phyloP scores from a whole-genome alignment of 2,888 invertebrate species.

The Tethea ocularis region DNA sequence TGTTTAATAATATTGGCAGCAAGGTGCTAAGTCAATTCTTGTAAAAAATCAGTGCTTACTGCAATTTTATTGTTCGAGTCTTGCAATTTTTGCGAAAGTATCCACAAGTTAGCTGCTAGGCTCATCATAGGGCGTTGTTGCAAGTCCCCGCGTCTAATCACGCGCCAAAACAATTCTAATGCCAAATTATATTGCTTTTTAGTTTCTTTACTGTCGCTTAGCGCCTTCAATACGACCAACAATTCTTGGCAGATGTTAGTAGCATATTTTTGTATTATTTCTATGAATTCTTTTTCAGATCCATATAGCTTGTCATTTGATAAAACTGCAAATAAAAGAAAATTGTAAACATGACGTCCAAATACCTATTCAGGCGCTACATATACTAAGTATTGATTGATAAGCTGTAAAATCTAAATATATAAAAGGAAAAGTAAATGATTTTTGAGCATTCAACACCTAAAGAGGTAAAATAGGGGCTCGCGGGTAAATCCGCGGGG shows the following conservation, averaged over 20 bases:
- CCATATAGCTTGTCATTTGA: constrained; percentile 97
- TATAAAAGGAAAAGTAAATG: too few relatives aligned
- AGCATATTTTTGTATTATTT: constrained; percentile 90
- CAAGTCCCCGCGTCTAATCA: constrained; percentile 87
- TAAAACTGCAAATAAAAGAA: constrained; percentile 84
- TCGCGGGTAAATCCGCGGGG: too few relatives aligned
- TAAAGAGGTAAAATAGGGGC: too few relatives aligned
- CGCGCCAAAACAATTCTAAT: constrained; percentile 88
- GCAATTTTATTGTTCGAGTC: constrained; percentile 62
- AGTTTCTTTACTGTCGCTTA: constrained; percentile 86
- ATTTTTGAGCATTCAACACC: too few relatives aligned
- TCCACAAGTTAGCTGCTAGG: constrained; percentile 92
- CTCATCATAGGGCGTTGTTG: constrained; percentile 84
- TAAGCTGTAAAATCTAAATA: too few relatives aligned
- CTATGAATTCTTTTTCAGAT: constrained; percentile 92
- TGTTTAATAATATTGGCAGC: not conserved
- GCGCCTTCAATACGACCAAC: constrained; percentile 86
- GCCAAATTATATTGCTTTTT: constrained; percentile 89
- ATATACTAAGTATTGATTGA: too few relatives aligned
- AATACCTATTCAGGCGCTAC: too few relatives aligned
- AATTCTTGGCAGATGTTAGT: constrained; percentile 91
- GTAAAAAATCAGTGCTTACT: constrained; percentile 42
- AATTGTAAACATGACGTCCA: not conserved
- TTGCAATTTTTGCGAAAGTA: constrained; percentile 86
- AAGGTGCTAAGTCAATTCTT: not conserved